Percentiles rank a stretch among this genome's conserved stretches.
phyloP scores from a whole-genome alignment of 2,888 invertebrate genomes.

The Orchestes rusci region DNA sequence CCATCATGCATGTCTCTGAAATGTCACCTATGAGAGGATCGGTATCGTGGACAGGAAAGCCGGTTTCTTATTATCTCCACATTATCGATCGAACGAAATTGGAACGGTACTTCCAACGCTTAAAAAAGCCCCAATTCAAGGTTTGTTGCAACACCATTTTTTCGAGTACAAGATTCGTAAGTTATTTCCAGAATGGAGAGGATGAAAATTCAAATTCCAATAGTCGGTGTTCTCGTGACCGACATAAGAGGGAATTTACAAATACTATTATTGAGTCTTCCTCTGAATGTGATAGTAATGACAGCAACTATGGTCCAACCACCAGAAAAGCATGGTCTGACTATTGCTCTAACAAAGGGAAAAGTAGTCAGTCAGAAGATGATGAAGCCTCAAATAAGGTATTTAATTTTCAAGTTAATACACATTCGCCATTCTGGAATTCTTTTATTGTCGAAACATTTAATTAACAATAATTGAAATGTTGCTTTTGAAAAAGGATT shows the following conservation, averaged over 20 bases:
- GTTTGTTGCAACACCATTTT: slow-evolving; percentile 33
- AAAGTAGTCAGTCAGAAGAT: slow-evolving; percentile 56
- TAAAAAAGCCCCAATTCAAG: slow-evolving; percentile 82
- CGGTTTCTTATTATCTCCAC: slow-evolving; percentile 97
- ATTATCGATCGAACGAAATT: slow-evolving; percentile 95
- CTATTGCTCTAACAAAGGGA: slow-evolving; percentile 57
- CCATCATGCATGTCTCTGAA: slow-evolving; percentile 97
- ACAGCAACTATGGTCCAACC: slow-evolving; percentile 55
- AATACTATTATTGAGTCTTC: slow-evolving; percentile 46
- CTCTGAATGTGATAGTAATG: slow-evolving; percentile 41
- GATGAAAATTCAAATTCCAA: slow-evolving; percentile 32
- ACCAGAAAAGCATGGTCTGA: slow-evolving; percentile 71
- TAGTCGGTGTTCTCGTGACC: slow-evolving; percentile 33
- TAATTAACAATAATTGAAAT: too few species aligned
- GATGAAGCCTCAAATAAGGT: slow-evolving; percentile 44
- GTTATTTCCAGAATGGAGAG: slow-evolving; percentile 33
- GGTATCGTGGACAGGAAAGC: slow-evolving; percentile 98
- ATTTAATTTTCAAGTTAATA: too few species aligned
- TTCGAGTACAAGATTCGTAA: too few species aligned
- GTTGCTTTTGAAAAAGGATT: too few species aligned
- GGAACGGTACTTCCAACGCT: slow-evolving; percentile 92
- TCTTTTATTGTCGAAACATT: too few species aligned
- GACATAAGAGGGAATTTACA: slow-evolving; percentile 47
- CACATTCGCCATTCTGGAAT: too few species aligned
- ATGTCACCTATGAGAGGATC: slow-evolving; percentile 92